Base-by-base conservation (phyloP, 2,888 invertebrate genomes). In the Phania funesta region DNA sequence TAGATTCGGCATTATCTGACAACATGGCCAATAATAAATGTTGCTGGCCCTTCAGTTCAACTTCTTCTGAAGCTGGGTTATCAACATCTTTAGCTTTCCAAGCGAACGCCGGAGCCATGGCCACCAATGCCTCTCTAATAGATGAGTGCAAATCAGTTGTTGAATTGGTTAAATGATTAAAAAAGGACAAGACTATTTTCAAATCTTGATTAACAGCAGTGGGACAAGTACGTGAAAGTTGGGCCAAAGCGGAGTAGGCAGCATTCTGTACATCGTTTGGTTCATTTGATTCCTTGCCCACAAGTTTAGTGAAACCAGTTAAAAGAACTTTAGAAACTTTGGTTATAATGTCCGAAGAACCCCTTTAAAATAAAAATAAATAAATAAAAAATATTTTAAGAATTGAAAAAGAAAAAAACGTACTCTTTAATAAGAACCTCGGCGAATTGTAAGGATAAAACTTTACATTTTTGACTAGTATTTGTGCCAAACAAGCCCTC, bases 401-500 rank as follows among this genome's bases (percentile, higher is more conserved):
- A n/a, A 16, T 18, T 4, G 3, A 44, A 44, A 18, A 44, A 4
- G 9, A 18, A 56, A 50, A 58, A 20, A 50, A 92, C 94, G 93
- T 92, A 96, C 96, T 95, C 94, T 89, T 94, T 93, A 54, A 97
- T 94, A 56, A 97, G 93, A 86, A 96, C 95, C 75, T 95, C 93
- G 11, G 96, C 93, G 91, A 96, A 97, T 90, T 95, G 95, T 13
- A 98, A 92, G 0, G 97, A 95, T 90, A 96, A 92, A 6, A 94
- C 94, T 86, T 96, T 96, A 77, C 98, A 93, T 85, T 96, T 95
- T 0, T 94, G 93, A 91, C 97, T 97, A 0, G 97, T 96, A 86
- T 95, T 95, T 3, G 93, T 93, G 29, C 97, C 97, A 90, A 96
- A 97, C 11, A 98, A 91, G 3, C 96, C 95, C 86, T 97, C 97